These are phyloP conservation scores for Agriopis marginaria DNA, from an alignment of 2,888 invertebrate species.

Conservation along the genomic window DNA sequence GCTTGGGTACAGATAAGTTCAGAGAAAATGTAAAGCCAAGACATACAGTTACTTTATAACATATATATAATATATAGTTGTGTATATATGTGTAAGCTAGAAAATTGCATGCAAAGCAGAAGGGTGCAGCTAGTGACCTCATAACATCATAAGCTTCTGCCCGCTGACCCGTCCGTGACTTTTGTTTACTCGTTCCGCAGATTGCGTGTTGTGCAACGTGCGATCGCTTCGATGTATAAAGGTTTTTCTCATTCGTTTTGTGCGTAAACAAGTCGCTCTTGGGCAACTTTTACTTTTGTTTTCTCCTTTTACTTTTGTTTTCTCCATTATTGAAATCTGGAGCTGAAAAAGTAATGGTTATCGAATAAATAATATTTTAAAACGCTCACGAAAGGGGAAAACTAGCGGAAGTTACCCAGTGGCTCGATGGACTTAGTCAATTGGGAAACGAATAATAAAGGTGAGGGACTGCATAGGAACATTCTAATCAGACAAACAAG, in stretches of 20 bases:
- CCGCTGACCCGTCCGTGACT: constrained; percentile 46
- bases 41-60: neutral
- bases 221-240: constrained; percentile 31
- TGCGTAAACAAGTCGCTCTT: constrained; percentile 23
- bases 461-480: too few relatives aligned
- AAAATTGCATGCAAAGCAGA: neutral
- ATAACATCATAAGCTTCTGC: constrained; percentile 39
- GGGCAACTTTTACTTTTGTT: constrained; percentile 30
- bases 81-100: neutral
- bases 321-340: constrained; percentile 10
- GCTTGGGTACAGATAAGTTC: neutral
- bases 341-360: constrained; percentile 1
- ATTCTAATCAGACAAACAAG: too few relatives aligned
- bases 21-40: neutral
- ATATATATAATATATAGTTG: too few relatives aligned
- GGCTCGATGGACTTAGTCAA: too few relatives aligned
- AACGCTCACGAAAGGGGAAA: too few relatives aligned
- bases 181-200: constrained; percentile 37
- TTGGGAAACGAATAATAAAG: too few relatives aligned
- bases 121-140: constrained; percentile 14
- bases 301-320: too few relatives aligned
- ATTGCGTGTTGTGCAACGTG: constrained; percentile 36
- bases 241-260: constrained; percentile 33
- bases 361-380: too few relatives aligned
- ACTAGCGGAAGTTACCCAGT: too few relatives aligned